These are phyloP conservation scores for Balanococcus diminutus DNA, from an alignment of 2,888 invertebrate genomes.

Conservation along the genomic window DNA sequence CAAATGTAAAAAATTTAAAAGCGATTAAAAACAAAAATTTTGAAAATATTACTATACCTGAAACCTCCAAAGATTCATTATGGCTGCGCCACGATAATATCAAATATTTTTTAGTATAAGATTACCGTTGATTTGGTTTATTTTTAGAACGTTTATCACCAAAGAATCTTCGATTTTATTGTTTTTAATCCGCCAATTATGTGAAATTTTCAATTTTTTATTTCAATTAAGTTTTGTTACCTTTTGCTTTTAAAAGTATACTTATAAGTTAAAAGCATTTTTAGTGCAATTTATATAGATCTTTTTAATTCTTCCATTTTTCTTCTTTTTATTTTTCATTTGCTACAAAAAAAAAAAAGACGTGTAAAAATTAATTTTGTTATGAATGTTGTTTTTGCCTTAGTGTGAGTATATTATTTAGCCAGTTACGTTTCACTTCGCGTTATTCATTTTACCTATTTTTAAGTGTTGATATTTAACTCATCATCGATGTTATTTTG, in stretches of 20 bases:
- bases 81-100: too few relatives aligned
- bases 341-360: neutral
- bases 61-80: neutral
- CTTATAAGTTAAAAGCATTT: constrained; percentile 24
- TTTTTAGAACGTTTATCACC: neutral
- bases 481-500: constrained; percentile 22
- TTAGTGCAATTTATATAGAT: constrained; percentile 38
- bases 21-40: too few relatives aligned
- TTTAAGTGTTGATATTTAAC: constrained; percentile 31
- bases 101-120: neutral
- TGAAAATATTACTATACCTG: too few relatives aligned
- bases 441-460: constrained; percentile 30
- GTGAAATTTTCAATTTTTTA: constrained; percentile 13
- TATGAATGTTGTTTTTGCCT: constrained; percentile 32
- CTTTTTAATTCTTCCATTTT: constrained; percentile 27
- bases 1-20: too few relatives aligned
- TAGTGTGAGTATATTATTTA: neutral
- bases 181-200: neutral
- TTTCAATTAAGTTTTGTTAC: constrained; percentile 37
- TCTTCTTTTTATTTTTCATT: constrained; percentile 24
- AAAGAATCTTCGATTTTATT: neutral
- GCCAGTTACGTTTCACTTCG: constrained; percentile 32
- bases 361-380: constrained; percentile 6
- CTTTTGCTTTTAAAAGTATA: constrained; percentile 39
- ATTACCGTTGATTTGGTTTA: neutral